Conservation (phyloP, 2,797 vertebrate species). For the Malurus splendens region DNA sequence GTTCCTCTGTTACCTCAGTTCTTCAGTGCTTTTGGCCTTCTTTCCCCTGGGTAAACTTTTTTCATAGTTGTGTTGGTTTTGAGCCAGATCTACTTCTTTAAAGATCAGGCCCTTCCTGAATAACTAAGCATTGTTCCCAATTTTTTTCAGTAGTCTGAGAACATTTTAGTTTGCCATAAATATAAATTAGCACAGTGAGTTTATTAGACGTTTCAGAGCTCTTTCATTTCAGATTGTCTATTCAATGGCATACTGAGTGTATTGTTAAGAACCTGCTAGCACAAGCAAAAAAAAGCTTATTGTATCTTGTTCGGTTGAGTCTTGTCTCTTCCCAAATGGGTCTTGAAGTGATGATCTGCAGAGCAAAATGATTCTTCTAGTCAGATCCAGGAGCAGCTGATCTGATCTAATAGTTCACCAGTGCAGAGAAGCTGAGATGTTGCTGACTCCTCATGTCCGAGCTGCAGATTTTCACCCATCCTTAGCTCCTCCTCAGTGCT, state of each 20-base stretch:
- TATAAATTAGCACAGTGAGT: neutral
- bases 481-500: neutral
- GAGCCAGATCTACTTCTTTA: slow-evolving; percentile 29
- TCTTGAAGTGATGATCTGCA: neutral
- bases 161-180: neutral
- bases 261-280: slow-evolving; percentile 24
- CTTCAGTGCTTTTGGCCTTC: slow-evolving; percentile 4
- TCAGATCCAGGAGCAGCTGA: neutral
- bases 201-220: neutral
- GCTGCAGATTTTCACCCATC: accelerated
- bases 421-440: neutral
- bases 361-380: neutral
- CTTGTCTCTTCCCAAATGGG: slow-evolving; percentile 34
- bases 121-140: neutral
- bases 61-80: slow-evolving; percentile 39
- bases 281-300: slow-evolving; percentile 4
- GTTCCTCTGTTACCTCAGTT: slow-evolving; percentile 36
- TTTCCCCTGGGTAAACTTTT: slow-evolving; percentile 47
- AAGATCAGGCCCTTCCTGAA: neutral
- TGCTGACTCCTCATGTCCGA: neutral
- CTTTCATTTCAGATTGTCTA: neutral
- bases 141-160: slow-evolving; percentile 7
- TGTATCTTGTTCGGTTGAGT: neutral
- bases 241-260: neutral
- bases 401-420: neutral